Evolutionary conservation across 2,797 vertebrate genomes (phyloP).

Genomic region (Sebastes taczanowskii): DNA sequence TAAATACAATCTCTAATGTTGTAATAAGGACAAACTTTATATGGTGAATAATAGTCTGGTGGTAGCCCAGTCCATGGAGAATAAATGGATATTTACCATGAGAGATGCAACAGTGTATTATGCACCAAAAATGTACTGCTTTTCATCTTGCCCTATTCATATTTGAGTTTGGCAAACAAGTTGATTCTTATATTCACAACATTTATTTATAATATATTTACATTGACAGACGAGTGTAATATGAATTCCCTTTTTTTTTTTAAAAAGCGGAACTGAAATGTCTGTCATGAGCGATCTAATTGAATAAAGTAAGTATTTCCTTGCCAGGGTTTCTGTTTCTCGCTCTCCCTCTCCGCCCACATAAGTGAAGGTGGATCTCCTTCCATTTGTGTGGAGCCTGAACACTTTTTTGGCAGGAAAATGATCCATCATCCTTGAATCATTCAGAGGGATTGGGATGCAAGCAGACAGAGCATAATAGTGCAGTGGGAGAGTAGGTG

Average conservation of each 20-base stretch:
- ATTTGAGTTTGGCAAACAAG: neutral
- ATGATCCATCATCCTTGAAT: conserved; percentile 46
- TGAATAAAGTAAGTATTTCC: conserved; percentile 51
- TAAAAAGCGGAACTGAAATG: neutral
- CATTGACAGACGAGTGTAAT: conserved; percentile 37
- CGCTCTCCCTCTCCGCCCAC: conserved; percentile 27
- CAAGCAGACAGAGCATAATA: conserved; percentile 24
- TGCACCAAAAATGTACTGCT: neutral
- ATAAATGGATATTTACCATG: neutral
- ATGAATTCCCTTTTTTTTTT: conserved; percentile 27
- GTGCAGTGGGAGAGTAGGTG: conserved; percentile 21
- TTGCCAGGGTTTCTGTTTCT: conserved; percentile 38
- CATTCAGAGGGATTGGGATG: conserved; percentile 29
- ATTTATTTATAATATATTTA: conserved; percentile 40
- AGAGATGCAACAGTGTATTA: neutral
- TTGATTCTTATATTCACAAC: neutral
- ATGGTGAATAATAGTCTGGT: neutral
- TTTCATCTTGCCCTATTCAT: neutral
- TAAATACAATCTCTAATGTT: neutral
- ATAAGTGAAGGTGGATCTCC: conserved; percentile 15
- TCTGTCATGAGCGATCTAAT: conserved; percentile 54
- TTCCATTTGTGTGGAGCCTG: conserved; percentile 17
- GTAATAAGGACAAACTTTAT: neutral
- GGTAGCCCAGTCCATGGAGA: neutral
- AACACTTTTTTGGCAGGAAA: conserved; percentile 44